A percentile compares a stretch with the other conserved stretches of the same genome.
Conservation (phyloP, 2,797 vertebrate species). For the Kryptopterus vitreolus region DNA sequence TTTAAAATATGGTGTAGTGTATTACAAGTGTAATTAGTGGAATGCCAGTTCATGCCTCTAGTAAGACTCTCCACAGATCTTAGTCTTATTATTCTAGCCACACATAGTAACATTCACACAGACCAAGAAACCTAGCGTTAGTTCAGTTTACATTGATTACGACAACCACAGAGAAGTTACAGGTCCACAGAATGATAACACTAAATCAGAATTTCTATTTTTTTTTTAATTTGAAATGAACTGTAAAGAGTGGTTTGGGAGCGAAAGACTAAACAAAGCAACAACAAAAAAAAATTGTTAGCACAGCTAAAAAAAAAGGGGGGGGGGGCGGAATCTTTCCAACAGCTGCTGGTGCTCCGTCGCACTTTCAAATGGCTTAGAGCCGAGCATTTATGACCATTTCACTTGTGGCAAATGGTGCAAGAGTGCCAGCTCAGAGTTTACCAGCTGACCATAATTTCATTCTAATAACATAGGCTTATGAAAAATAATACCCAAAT, state of each 20-base stretch:
- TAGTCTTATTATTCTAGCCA: conserved; percentile 13
- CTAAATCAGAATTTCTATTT: neutral
- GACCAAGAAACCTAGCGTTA: conserved; percentile 17
- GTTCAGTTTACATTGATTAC: conserved; percentile 28
- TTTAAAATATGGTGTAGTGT: neutral
- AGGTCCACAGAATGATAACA: conserved; percentile 25
- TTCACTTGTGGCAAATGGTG: neutral
- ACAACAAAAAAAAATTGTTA: neutral
- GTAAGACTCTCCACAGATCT: conserved; percentile 14
- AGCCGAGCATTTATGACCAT: conserved; percentile 15
- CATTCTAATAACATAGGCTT: neutral
- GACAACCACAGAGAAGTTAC: conserved; percentile 25
- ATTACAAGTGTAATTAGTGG: conserved; percentile 23
- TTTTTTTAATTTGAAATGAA: neutral
- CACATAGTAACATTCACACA: conserved; percentile 9
- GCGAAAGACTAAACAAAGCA: neutral
- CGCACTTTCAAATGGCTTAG: conserved; percentile 40
- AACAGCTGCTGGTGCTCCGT: conserved; percentile 52
- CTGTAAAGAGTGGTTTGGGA: neutral
- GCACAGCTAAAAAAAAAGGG: conserved; percentile 24
- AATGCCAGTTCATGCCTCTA: conserved; percentile 24
- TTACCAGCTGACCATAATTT: neutral
- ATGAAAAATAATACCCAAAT: neutral
- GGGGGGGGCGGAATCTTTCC: conserved; percentile 1
- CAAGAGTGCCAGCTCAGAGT: neutral